Conservation (phyloP, 2,888 invertebrate species). For the Agrotis ipsilon region DNA sequence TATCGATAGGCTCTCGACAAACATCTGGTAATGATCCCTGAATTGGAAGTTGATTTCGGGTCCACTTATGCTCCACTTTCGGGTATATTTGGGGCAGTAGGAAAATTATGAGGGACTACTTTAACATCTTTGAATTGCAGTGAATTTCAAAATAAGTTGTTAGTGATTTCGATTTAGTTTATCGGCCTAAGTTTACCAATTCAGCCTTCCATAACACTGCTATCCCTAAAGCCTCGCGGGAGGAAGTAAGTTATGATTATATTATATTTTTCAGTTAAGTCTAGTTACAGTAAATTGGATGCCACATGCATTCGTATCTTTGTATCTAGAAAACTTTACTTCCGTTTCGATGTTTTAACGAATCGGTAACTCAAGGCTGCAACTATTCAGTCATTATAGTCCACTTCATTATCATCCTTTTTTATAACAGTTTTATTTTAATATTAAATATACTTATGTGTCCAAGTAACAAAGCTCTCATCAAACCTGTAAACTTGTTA, state of each 20-base stretch:
- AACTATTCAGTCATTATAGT: neutral
- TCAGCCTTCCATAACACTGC: too few relatives aligned
- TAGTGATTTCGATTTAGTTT: neutral
- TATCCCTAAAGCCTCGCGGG: too few relatives aligned
- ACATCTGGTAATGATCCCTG: slow-evolving; percentile 50
- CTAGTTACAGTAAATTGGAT: neutral
- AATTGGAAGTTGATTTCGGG: slow-evolving; percentile 49
- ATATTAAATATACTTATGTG: neutral
- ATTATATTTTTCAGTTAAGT: too few relatives aligned
- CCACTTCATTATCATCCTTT: neutral
- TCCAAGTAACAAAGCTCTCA: neutral
- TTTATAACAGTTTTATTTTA: neutral
- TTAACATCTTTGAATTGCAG: neutral
- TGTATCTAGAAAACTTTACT: neutral
- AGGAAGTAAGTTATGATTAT: too few relatives aligned
- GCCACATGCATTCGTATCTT: neutral
- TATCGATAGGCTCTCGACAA: slow-evolving; percentile 57
- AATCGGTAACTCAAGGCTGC: neutral
- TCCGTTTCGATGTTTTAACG: too few relatives aligned
- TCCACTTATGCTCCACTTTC: slow-evolving; percentile 43
- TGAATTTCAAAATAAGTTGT: neutral
- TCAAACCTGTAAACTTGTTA: slow-evolving; percentile 7
- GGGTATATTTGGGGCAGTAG: slow-evolving; percentile 14
- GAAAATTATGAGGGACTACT: slow-evolving; percentile 16
- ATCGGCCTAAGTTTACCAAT: neutral